Percentiles rank a stretch among this genome's conserved stretches.
phyloP scores from a whole-genome alignment of 2,113 vertebrate genomes.

The Lepisosteus oculatus region DNA sequence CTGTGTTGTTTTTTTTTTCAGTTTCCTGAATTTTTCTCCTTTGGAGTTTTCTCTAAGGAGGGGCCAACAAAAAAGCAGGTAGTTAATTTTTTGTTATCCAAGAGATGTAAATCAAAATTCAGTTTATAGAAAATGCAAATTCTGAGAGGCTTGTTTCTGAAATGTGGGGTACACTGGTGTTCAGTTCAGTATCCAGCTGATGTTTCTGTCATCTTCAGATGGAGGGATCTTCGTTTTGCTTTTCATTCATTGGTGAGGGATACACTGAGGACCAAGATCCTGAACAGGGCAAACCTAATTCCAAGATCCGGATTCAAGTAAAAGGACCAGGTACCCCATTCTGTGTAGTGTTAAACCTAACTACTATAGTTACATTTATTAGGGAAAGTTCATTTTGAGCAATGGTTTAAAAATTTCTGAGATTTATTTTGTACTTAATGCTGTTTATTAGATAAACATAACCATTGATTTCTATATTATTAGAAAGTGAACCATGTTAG shows the following conservation, averaged over 20 bases:
- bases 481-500: too few species aligned
- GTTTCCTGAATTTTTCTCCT: slow-evolving; percentile 91
- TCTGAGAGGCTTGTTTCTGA: too few species aligned
- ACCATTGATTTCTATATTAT: too few species aligned
- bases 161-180: too few species aligned
- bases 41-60: slow-evolving; percentile 77
- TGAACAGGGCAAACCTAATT: slow-evolving; percentile 73
- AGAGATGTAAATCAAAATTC: too few species aligned
- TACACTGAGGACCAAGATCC: slow-evolving; percentile 74
- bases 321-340: slow-evolving; percentile 82
- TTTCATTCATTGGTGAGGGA: slow-evolving; percentile 87
- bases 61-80: slow-evolving; percentile 95
- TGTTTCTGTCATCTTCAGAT: slow-evolving; percentile 63
- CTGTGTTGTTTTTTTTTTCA: slow-evolving; percentile 38
- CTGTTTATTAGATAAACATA: too few species aligned
- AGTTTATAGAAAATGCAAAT: background rate
- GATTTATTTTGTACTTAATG: too few species aligned
- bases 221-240: slow-evolving; percentile 80
- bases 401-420: too few species aligned
- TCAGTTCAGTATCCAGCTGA: too few species aligned
- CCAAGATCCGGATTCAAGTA: slow-evolving; percentile 85
- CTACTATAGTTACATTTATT: background rate
- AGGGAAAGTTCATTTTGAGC: background rate
- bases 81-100: slow-evolving; percentile 22
- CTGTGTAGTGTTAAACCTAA: background rate